Conservation (phyloP, 2,797 vertebrate genomes). For the Ceryle rudis region DNA sequence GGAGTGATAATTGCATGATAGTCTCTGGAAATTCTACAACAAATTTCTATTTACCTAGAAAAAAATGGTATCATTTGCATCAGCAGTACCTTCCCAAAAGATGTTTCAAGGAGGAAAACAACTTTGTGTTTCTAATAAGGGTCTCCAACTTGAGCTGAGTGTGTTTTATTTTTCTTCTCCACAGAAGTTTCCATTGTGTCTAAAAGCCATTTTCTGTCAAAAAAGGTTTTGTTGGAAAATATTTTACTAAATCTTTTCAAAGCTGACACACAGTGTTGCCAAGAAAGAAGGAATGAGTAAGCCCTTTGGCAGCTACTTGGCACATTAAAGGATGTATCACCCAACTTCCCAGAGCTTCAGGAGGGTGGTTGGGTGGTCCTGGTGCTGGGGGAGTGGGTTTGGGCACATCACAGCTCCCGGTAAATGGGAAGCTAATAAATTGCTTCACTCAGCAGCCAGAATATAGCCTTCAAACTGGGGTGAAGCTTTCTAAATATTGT, state of each 20-base stretch:
- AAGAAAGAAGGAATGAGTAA: neutral
- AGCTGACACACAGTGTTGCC: neutral
- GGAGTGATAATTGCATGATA: neutral
- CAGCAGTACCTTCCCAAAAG: neutral
- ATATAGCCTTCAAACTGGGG: neutral
- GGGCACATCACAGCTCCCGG: neutral
- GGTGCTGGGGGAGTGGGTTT: neutral
- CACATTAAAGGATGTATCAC: neutral
- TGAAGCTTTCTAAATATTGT: neutral
- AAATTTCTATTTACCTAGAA: neutral
- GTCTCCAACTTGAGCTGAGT: neutral
- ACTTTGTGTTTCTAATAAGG: neutral
- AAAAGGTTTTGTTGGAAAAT: constrained; percentile 11
- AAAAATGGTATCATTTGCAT: neutral
- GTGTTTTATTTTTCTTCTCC: neutral
- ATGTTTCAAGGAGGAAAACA: neutral
- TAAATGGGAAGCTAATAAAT: neutral
- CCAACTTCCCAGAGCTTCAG: neutral
- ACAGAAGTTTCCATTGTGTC: neutral
- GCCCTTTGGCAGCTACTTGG: neutral
- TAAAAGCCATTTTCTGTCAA: neutral
- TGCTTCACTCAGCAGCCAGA: neutral
- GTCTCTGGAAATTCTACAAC: neutral
- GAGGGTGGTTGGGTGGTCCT: constrained; percentile 17
- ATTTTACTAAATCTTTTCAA: neutral